Percentiles rank a stretch among this genome's conserved stretches.
Evolutionary conservation across 2,113 vertebrate genomes (phyloP).

Genomic region (Empidonax alnorum): DNA sequence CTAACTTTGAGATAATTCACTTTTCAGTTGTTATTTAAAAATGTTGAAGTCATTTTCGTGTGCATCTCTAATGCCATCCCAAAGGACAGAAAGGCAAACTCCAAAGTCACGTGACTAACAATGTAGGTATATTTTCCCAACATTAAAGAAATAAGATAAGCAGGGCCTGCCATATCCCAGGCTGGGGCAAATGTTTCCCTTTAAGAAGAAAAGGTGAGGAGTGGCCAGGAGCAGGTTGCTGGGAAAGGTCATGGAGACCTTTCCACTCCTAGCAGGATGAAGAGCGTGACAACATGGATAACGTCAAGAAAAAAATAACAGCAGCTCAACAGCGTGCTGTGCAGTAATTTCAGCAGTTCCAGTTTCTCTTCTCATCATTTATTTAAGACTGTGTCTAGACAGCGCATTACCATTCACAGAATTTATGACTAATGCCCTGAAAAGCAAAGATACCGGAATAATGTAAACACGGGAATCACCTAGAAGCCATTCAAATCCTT

Average conservation of each 20-base stretch:
- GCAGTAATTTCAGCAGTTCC: slow-evolving; percentile 39
- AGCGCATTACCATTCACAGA: slow-evolving; percentile 61
- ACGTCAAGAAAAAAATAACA: background rate
- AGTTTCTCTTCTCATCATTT: slow-evolving; percentile 67
- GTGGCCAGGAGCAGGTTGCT: background rate
- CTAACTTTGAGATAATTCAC: background rate
- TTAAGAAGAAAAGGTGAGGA: background rate
- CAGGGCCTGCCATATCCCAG: background rate
- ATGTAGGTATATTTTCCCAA: background rate
- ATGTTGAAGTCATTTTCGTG: background rate
- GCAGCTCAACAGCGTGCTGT: background rate
- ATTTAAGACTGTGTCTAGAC: slow-evolving; percentile 72
- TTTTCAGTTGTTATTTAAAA: background rate
- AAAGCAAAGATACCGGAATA: slow-evolving; percentile 43
- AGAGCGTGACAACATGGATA: background rate
- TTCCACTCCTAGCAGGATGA: background rate
- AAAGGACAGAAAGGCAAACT: background rate
- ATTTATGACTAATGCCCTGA: slow-evolving; percentile 51
- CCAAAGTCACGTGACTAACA: background rate
- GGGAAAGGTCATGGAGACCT: background rate
- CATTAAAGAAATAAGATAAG: background rate
- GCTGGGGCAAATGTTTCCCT: background rate
- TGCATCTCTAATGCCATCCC: background rate
- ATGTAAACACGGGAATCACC: slow-evolving; percentile 43
- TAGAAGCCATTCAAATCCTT: slow-evolving; percentile 15